Percentiles rank a stretch among this genome's conserved stretches.
Evolutionary conservation across 1,140 invertebrate genomes (phyloP).

Genomic region (Teleopsis dalmanni): DNA sequence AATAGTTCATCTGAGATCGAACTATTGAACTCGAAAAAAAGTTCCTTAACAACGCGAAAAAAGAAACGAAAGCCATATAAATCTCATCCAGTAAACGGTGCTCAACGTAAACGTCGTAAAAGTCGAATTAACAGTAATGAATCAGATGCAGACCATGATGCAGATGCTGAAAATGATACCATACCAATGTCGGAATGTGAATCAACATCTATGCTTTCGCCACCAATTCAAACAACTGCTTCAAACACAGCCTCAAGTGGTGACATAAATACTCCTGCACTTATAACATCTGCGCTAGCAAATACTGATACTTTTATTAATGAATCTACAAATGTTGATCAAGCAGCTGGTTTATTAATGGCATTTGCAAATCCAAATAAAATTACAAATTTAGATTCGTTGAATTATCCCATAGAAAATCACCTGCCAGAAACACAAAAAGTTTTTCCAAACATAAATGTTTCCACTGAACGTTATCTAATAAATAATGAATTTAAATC

Average conservation of each 20-base stretch:
- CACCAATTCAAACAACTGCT: constrained; percentile 25
- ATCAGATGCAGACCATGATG: constrained; percentile 51
- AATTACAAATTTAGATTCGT: too few relatives aligned
- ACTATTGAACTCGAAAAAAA: constrained; percentile 5
- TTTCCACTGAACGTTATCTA: too few relatives aligned
- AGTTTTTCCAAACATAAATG: not conserved
- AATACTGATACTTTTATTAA: too few relatives aligned
- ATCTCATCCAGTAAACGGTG: constrained; percentile 17
- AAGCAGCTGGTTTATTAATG: constrained; percentile 53
- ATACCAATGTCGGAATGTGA: constrained; percentile 35
- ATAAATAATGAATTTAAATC: constrained; percentile 4
- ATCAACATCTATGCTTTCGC: constrained; percentile 52
- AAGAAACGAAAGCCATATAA: constrained; percentile 38
- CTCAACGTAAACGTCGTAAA: constrained; percentile 45
- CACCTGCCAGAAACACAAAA: too few relatives aligned
- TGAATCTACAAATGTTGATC: constrained; percentile 25
- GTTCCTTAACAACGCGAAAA: constrained; percentile 14
- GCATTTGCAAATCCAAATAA: constrained; percentile 50
- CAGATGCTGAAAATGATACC: not conserved
- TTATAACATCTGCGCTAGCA: too few relatives aligned
- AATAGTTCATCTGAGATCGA: too few relatives aligned
- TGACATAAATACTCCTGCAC: constrained; percentile 31
- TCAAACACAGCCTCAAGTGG: not conserved
- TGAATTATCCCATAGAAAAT: too few relatives aligned
- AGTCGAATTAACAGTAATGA: constrained; percentile 64